Evolutionary conservation across 2,888 invertebrate species (phyloP), one percentile per base, ranked within the genome.

Genomic region (Temnothorax ravouxi): DNA sequence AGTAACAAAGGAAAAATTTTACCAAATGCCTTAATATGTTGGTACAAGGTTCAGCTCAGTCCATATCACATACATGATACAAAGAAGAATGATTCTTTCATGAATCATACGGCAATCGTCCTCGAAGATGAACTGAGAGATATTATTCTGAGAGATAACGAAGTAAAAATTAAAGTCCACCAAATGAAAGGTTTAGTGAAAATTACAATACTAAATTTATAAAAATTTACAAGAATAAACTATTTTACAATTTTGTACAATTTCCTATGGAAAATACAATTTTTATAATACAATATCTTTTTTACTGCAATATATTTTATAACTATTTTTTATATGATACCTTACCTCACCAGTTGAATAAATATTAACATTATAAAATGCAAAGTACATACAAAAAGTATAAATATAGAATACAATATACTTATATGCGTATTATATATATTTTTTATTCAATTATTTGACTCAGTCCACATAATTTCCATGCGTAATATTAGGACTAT

Each of bases 71-170:
- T 84, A 52, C 64, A 88, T 15, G 86, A 90, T 69, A 92, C 92
- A 47, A 92, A 85, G 79, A 88, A 89, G 76, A 90, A 85, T 29
- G 84, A 90, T 54, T 93, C 92, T 2, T 93, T 93, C 61, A 93
- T 93, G 91, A 93, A 93, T 89, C 92, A 91, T 61, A 91, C 86
- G 6, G 93, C 93, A 13, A 84, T 93, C 77, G 81, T 93, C 54
- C 83, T 93, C 25, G 89, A 91, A 79, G 87, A 92, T 56, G 91
- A 93, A 54, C 84, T 92, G 5, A 84, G 86, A 79, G 77, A 87
- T 15, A 77, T 82, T 41, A 80, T 88, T 61, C 62, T 81, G 29
- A 79, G 85, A 87, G 85, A 86, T 66, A 85, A 89, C 11, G 88
- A 92, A 82, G 77, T 92, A 50, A 84, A 86, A 25, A 87, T 92